phyloP scores from a whole-genome alignment of 2,797 vertebrate genomes.

The Xenentodon cancila region DNA sequence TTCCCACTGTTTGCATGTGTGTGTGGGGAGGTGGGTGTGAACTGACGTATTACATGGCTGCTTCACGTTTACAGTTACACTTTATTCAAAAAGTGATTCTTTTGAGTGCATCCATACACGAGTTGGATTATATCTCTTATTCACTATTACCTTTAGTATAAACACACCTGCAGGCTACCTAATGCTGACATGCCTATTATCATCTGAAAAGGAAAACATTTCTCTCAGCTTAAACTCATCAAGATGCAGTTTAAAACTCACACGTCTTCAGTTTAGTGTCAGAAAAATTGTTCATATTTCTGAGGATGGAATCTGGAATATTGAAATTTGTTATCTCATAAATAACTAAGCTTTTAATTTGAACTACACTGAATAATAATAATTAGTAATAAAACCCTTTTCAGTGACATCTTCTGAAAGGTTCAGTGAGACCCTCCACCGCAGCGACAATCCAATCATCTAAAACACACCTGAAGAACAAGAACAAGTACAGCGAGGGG shows the following conservation, averaged over 20 bases:
- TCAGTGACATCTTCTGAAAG: no score
- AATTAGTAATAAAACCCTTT: no score
- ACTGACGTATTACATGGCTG: not conserved
- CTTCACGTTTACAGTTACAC: not conserved
- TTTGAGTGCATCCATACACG: not conserved
- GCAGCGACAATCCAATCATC: no score
- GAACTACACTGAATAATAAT: no score
- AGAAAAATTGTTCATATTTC: no score
- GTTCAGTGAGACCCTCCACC: no score
- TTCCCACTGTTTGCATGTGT: constrained; percentile 36
- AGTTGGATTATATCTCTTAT: not conserved
- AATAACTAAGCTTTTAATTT: no score
- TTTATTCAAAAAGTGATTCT: not conserved
- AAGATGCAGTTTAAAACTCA: not conserved
- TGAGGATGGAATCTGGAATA: no score
- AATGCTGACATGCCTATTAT: not conserved
- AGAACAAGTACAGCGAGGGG: no score
- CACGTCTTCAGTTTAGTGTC: not conserved
- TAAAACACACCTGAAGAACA: no score
- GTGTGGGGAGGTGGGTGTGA: not conserved
- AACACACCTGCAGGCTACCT: not conserved
- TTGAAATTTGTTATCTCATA: no score
- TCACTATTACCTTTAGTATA: not conserved
- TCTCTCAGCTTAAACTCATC: not conserved
- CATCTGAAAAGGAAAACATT: not conserved